Conservation (phyloP, 2,888 invertebrate genomes). For the Gonocerus acuteangulatus region DNA sequence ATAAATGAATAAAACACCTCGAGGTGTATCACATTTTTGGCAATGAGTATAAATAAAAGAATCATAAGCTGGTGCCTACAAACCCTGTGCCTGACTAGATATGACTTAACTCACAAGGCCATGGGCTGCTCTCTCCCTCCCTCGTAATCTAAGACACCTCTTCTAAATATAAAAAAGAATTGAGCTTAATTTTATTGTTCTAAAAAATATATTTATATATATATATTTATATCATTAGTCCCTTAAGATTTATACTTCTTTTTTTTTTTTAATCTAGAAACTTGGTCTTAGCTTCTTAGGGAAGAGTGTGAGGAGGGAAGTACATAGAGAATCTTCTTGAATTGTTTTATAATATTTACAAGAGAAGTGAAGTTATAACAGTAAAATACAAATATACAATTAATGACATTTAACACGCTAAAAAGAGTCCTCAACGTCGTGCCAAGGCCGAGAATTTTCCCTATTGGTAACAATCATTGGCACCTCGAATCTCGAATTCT, state of each 20-base stretch:
- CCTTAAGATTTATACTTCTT: constrained; percentile 13
- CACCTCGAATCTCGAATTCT: constrained; percentile 14
- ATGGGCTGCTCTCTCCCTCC: constrained; percentile 25
- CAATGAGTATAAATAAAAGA: constrained; percentile 12
- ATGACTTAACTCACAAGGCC: constrained; percentile 26
- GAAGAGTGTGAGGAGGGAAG: constrained; percentile 22
- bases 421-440: constrained; percentile 6
- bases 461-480: constrained; percentile 23
- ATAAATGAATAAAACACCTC: constrained; percentile 1
- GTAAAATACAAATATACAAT: constrained; percentile 26
- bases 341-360: constrained; percentile 17
- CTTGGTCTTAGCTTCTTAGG: constrained; percentile 24
- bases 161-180: constrained; percentile 23
- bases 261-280: constrained; percentile 19
- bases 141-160: constrained; percentile 8
- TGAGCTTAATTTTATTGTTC: constrained; percentile 26
- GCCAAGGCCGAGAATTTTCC: constrained; percentile 7
- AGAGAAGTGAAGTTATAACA: constrained; percentile 9
- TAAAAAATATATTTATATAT: constrained; percentile 24
- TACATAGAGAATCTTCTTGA: constrained; percentile 9
- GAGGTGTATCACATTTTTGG: constrained; percentile 24
- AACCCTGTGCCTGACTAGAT: constrained; percentile 28
- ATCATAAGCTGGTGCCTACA: constrained; percentile 22
- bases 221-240: constrained; percentile 11
- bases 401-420: constrained; percentile 16